These are phyloP conservation scores for Hydrolagus colliei DNA, from an alignment of 2,797 vertebrate species.

Conservation along the genomic window DNA sequence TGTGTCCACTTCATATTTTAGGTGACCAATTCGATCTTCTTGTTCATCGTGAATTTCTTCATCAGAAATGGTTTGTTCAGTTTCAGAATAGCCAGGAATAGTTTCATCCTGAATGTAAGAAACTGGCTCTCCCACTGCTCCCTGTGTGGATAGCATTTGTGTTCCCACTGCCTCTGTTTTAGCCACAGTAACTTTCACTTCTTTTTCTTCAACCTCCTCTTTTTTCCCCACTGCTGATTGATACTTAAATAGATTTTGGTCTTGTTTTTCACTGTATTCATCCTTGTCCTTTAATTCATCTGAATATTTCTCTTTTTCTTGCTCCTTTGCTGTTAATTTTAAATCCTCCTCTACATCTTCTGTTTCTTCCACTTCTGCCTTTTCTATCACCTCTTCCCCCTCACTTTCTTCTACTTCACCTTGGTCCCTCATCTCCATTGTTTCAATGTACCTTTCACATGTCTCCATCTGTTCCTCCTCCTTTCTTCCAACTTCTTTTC, in stretches of 20 bases:
- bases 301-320: constrained; percentile 40
- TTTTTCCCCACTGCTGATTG: constrained; percentile 45
- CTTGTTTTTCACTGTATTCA: constrained; percentile 46
- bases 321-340: constrained; percentile 41
- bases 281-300: constrained; percentile 46
- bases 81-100: constrained; percentile 93
- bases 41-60: constrained; percentile 93
- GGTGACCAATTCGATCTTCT: constrained; percentile 79
- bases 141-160: constrained; percentile 51
- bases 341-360: constrained; percentile 71
- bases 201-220: constrained; percentile 37
- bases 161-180: constrained; percentile 45
- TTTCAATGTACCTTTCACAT: constrained; percentile 48
- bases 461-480: constrained; percentile 60
- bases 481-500: constrained; percentile 52
- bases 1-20: constrained; percentile 71
- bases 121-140: constrained; percentile 68
- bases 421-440: constrained; percentile 61
- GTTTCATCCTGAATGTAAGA: constrained; percentile 97
- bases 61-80: constrained; percentile 94
- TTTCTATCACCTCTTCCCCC: constrained; percentile 79
- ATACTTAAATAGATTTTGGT: constrained; percentile 54
- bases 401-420: constrained; percentile 58
- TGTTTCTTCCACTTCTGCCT: constrained; percentile 83
- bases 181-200: constrained; percentile 35